Conservation (phyloP, 2,797 vertebrate genomes). For the Microctenopoma lineatum region DNA sequence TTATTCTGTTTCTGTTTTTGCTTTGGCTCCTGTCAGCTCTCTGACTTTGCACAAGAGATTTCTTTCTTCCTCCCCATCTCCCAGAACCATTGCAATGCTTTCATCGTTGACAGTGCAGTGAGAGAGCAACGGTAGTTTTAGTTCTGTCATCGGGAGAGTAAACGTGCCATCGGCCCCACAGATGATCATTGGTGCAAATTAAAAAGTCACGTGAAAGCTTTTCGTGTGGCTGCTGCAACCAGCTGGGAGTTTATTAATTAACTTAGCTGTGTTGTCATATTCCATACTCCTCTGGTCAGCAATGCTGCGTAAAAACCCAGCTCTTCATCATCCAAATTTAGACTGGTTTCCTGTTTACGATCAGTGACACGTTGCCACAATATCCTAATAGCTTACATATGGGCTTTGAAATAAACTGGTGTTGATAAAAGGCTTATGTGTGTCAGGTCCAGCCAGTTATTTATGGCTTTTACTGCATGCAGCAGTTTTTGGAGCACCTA, state of each 20-base stretch:
- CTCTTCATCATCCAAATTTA: not conserved
- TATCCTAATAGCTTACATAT: not conserved
- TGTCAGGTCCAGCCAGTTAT: no score
- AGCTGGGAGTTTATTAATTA: constrained; percentile 32
- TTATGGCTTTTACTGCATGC: no score
- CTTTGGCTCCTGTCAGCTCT: constrained; percentile 53
- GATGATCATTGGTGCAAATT: constrained; percentile 39
- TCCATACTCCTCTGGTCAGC: no score
- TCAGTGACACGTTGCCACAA: not conserved
- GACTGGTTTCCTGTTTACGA: not conserved
- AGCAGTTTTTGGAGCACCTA: no score
- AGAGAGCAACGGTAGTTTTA: constrained; percentile 40
- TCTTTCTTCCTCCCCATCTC: constrained; percentile 12
- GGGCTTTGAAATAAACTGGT: not conserved
- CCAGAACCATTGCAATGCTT: constrained; percentile 67
- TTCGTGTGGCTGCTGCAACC: constrained; percentile 63
- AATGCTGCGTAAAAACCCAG: not conserved
- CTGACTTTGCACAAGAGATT: constrained; percentile 42
- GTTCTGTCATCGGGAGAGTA: constrained; percentile 32
- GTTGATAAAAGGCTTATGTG: no score
- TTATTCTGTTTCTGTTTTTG: constrained; percentile 56
- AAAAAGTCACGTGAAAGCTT: constrained; percentile 56
- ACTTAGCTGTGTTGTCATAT: no score
- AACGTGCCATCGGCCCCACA: constrained; percentile 70
- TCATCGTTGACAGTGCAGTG: constrained; percentile 41